A percentile compares a stretch with the other conserved stretches of the same genome.
Evolutionary conservation across 2,888 invertebrate species (phyloP).

Genomic region (Pantelozetes paolii): DNA sequence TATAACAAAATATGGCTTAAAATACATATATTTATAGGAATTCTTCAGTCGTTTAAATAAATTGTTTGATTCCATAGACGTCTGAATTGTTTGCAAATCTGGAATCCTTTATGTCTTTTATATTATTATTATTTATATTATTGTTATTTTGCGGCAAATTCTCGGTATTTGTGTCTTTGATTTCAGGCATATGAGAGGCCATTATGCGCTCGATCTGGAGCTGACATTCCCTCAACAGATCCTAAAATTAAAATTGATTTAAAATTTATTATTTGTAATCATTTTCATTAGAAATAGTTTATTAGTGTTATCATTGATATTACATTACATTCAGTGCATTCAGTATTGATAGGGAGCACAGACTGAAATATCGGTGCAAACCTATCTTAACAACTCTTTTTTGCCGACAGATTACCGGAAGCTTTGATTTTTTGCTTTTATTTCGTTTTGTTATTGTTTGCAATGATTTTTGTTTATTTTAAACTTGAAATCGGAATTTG

Average conservation of each 20-base stretch:
- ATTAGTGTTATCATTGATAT: neutral
- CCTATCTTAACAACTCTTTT: neutral
- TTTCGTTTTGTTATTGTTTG: slow-evolving; percentile 30
- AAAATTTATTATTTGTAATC: too few species aligned
- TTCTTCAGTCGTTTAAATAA: neutral
- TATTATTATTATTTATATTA: too few species aligned
- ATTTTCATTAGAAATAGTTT: slow-evolving; percentile 5
- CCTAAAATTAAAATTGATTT: slow-evolving; percentile 58
- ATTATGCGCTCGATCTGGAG: slow-evolving; percentile 75
- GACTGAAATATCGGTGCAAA: neutral
- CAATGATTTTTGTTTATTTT: slow-evolving; percentile 14
- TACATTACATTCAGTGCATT: neutral
- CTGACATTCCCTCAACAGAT: slow-evolving; percentile 71
- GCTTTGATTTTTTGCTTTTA: slow-evolving; percentile 8
- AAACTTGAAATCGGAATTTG: neutral
- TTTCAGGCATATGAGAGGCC: slow-evolving; percentile 12
- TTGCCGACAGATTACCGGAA: slow-evolving; percentile 1
- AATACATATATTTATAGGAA: neutral
- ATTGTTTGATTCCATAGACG: slow-evolving; percentile 16
- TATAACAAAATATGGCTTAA: neutral
- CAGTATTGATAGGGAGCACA: neutral
- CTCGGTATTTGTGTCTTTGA: neutral
- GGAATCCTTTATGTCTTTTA: neutral
- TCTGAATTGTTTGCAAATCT: neutral
- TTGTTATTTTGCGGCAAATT: slow-evolving; percentile 29